Evolutionary conservation across 2,113 vertebrate species (phyloP), one percentile per base, ranked within the genome.

Genomic region (Orycteropus afer): DNA sequence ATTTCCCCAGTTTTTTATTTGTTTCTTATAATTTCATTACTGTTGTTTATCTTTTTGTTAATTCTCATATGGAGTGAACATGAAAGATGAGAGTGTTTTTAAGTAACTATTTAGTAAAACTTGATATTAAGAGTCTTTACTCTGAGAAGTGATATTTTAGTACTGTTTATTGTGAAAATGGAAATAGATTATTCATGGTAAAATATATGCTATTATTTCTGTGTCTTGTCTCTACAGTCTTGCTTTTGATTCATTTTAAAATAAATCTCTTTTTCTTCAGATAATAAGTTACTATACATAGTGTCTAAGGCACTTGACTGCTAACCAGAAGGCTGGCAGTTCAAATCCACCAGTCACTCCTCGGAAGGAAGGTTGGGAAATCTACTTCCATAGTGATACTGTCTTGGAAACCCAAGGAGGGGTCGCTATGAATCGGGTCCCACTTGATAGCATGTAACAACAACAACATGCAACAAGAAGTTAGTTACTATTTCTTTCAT

Each of bases 171-270:
- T 13, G 4, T 83, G 32, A 78, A 57, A 22, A 22, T 3, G 4
- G 34, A 78, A 94, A 79, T 47, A 53, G 2, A 53, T 45, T 69
- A 34, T 4, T 47, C 27, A 55, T 32, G 22, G 1, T 40, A 77
- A 90, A 71, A 47, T 89, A 61, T 8, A 49, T 34, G 67, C 81
- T 7, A n/a, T 93, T 51, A 65, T 80, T 11, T 18, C 4, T 14
- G 12, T 86, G 42, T 71, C 20, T 71, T 8, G 89, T 71, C 45
- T 57, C 67, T 55, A 49, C 4, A 37, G 27, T 23, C 29, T 5
- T 32, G 86, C 25, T 86, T 90, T n/a, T 74, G 40, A 86, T 86
- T 93, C 8, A 74, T 51, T 93, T 91, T 23, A 59, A 87, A 63
- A 65, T 11, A 59, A 25, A 32, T 86, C 34, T 55, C 49, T 69